Conservation (phyloP, 2,113 vertebrate genomes). For the Passer domesticus region DNA sequence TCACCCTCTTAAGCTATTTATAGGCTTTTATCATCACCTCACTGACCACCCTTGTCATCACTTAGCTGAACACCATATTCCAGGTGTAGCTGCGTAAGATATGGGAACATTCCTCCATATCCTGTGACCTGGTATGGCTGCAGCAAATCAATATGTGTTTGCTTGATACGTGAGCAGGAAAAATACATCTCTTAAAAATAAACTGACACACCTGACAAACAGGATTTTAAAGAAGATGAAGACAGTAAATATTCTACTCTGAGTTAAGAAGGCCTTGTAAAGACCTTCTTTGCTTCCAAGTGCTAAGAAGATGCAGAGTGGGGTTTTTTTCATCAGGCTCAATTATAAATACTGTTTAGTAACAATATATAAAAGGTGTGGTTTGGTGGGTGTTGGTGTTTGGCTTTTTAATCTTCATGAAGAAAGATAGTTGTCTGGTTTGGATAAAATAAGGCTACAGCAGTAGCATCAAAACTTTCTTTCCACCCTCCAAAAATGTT, state of each 20-base stretch:
- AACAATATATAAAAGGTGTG: background rate
- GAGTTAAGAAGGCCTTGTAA: background rate
- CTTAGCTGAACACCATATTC: constrained; percentile 24
- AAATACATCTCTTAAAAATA: background rate
- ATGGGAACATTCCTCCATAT: background rate
- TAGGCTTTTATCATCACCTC: constrained; percentile 52
- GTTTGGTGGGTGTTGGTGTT: background rate
- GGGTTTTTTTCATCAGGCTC: background rate
- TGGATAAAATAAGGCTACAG: background rate
- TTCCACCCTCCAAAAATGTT: constrained; percentile 6
- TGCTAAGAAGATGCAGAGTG: background rate
- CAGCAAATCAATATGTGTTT: background rate
- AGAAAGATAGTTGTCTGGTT: background rate
- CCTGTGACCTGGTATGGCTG: background rate
- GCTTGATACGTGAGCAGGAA: background rate
- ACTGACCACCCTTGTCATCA: constrained; percentile 47
- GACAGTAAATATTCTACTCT: background rate
- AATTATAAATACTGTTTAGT: background rate
- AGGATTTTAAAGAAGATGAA: background rate
- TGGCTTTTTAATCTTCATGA: background rate
- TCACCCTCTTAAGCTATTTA: constrained; percentile 48
- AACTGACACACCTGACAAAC: background rate
- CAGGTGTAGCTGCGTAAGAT: constrained; percentile 2
- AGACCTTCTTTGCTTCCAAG: background rate
- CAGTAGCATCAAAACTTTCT: constrained; percentile 48